Base-by-base conservation (phyloP, 2,113 vertebrate species). In the Taxidea taxus region DNA sequence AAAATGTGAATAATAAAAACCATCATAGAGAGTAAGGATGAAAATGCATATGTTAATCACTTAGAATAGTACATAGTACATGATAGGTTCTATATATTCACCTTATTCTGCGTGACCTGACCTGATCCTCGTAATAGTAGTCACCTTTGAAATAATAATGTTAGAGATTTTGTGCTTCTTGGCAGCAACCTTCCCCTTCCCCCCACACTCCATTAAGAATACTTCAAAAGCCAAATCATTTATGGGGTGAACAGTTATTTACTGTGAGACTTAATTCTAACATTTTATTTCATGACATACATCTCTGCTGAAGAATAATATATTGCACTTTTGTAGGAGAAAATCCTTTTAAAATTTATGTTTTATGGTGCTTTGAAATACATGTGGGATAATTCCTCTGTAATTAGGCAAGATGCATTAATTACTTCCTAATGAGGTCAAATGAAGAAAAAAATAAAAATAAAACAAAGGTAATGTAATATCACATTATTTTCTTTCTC, bases 341-440 rank as follows among this genome's bases (percentile, higher is more conserved):
- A 97, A 97, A 58, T 92, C 23, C 70, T 95, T 51, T 97, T 97
- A 82, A 96, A 95, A 97, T 85, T 56, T 84, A 95, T 70, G 87
- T 96, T 96, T 78, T 81, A 68, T 39, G 34, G 97, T 96, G 75
- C 87, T 95, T 97, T 97, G 93, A 94, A 98, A 95, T 62, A 92
- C 87, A 54, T 70, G 74, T n/a, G 3, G 29, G 42, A 18, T 97
- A 95, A 97, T 97, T 98, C 87, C 10, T 96, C 94, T 96, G 66
- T 98, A 97, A 98, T 97, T 97, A 84, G 64, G 95, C 1, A 16
- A 90, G 14, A 85, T 96, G 84, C 97, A 97, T 97, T 97, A 97
- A 98, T 98, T 98, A 98, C 91, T 97, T 97, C 94, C 92, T 97
- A 98, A 97, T 83, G 74, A 97, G 86, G 27, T 97, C 90, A 96